phyloP scores from a whole-genome alignment of 35 echinoderm and acorn worm genomes.

The Heliocidaris erythrogramma region DNA sequence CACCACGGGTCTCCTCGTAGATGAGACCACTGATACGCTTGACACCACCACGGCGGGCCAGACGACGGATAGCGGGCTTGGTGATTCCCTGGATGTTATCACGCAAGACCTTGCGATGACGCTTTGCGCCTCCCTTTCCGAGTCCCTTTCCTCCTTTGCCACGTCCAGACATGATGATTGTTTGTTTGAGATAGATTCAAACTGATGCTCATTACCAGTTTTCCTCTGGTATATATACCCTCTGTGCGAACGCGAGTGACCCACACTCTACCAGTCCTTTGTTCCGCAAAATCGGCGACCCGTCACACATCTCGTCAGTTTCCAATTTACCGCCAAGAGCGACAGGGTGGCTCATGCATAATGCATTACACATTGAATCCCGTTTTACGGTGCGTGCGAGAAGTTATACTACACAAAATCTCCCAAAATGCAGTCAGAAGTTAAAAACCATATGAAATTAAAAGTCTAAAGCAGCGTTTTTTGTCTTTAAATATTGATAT shows the following conservation, averaged over 20 bases:
- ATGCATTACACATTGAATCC: not conserved
- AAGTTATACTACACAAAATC: not conserved
- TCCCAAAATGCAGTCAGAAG: not conserved
- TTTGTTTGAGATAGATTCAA: not conserved
- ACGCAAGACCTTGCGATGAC: slow-evolving; percentile 84
- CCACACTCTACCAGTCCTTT: not conserved
- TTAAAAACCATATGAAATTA: not conserved
- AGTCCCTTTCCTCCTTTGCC: slow-evolving; percentile 90
- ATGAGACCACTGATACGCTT: slow-evolving; percentile 98
- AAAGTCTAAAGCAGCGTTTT: not conserved
- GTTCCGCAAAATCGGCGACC: not conserved
- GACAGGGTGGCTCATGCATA: not conserved
- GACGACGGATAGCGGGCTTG: slow-evolving; percentile 93
- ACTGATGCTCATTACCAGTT: not conserved
- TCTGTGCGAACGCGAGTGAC: slow-evolving; percentile 19
- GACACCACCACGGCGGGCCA: slow-evolving; percentile 97
- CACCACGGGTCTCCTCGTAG: slow-evolving; percentile 98
- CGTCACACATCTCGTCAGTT: not conserved
- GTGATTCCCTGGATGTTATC: slow-evolving; percentile 94
- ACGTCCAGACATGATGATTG: slow-evolving; percentile 73
- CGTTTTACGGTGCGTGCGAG: not conserved
- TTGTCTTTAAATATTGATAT: not conserved
- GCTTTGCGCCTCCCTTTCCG: slow-evolving; percentile 85
- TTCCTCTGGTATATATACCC: slow-evolving; percentile 14
- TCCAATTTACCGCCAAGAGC: slow-evolving; percentile 10